Conservation (phyloP, 1,140 invertebrate genomes). For the Plectrocnemia conspersa region DNA sequence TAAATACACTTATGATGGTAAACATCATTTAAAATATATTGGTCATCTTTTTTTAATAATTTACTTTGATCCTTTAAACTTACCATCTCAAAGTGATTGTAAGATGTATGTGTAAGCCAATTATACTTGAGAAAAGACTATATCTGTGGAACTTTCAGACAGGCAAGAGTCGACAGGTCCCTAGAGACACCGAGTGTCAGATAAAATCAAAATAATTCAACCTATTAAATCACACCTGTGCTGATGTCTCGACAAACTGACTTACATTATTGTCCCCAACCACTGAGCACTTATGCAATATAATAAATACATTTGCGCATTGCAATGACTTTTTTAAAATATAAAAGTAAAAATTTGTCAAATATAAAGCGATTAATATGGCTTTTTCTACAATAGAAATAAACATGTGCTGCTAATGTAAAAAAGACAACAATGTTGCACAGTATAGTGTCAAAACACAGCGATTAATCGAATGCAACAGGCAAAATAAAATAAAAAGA, state of each 20-base stretch:
- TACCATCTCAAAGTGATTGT: constrained; percentile 28
- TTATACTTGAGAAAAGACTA: constrained; percentile 28
- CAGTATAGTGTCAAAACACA: constrained; percentile 34
- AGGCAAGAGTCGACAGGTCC: constrained; percentile 27
- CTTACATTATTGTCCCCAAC: constrained; percentile 32
- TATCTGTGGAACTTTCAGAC: constrained; percentile 21
- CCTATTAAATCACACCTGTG: constrained; percentile 14
- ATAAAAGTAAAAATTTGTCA: constrained; percentile 35
- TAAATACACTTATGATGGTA: background rate
- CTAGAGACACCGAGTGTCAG: constrained; percentile 30
- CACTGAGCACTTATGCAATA: constrained; percentile 10
- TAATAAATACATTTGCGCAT: constrained; percentile 3
- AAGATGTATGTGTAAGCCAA: constrained; percentile 30
- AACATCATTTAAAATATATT: constrained; percentile 5
- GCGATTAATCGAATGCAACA: constrained; percentile 32
- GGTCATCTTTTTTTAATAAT: constrained; percentile 2
- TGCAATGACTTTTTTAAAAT: constrained; percentile 18
- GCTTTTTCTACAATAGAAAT: constrained; percentile 5
- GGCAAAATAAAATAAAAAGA: constrained; percentile 28
- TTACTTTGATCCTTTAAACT: constrained; percentile 26
- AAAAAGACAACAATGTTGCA: constrained; percentile 36
- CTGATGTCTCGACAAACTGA: constrained; percentile 31
- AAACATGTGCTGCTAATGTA: constrained; percentile 32
- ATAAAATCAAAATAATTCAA: constrained; percentile 24
- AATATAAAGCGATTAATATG: constrained; percentile 24